These are phyloP conservation scores for Sandelia bainsii DNA, from an alignment of 2,797 vertebrate genomes.

Conservation along the genomic window DNA sequence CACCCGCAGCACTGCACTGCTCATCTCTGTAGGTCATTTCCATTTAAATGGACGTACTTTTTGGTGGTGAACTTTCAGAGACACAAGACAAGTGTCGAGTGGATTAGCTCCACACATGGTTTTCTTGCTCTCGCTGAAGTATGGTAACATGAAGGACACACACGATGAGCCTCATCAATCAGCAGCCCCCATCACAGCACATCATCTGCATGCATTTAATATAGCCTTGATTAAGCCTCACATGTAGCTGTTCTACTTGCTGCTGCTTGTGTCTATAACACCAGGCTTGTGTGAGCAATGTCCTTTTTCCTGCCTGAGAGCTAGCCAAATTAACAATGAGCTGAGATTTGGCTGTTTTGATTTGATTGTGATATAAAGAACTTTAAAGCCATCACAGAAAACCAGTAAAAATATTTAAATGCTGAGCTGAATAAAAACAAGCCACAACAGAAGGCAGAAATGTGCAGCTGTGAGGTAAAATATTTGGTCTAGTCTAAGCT, in stretches of 20 bases:
- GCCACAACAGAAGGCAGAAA: neutral
- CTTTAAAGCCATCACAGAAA: conserved; percentile 9
- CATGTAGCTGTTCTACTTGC: conserved; percentile 11
- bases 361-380: conserved; percentile 15
- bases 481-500: neutral
- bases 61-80: conserved; percentile 50
- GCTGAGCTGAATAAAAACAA: neutral
- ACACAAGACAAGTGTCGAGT: conserved; percentile 48
- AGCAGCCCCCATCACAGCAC: neutral
- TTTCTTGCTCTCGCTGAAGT: conserved; percentile 35
- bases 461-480: neutral
- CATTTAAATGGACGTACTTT: conserved; percentile 69
- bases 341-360: neutral
- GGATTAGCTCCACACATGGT: conserved; percentile 53
- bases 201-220: conserved; percentile 29
- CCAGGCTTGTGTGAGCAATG: conserved; percentile 7
- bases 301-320: conserved; percentile 9
- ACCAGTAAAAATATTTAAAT: neutral
- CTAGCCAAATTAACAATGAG: conserved; percentile 11
- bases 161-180: conserved; percentile 51
- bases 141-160: conserved; percentile 46
- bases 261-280: conserved; percentile 19
- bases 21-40: conserved; percentile 66
- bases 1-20: conserved; percentile 55
- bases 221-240: conserved; percentile 25